Conservation (phyloP, 2,113 vertebrate species). For the Oncorhynchus kisutch region DNA sequence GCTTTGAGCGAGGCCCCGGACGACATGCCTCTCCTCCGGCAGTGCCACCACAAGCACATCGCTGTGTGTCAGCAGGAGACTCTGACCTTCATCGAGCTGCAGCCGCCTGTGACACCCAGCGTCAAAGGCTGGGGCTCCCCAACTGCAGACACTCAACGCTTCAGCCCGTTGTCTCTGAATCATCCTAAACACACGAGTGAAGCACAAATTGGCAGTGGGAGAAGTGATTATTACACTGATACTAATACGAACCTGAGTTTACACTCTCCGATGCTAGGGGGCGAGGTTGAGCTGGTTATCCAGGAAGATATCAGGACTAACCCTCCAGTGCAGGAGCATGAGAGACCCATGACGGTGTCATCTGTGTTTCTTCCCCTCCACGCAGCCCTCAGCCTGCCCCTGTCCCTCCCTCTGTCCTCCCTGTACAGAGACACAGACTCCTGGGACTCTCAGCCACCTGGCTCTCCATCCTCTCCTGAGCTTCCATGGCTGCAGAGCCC, state of each 20-base stretch:
- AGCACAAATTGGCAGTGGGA: slow-evolving; percentile 59
- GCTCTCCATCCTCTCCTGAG: slow-evolving; percentile 63
- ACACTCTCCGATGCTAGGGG: slow-evolving; percentile 14
- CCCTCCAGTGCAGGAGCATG: slow-evolving; percentile 33
- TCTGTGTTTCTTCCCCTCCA: slow-evolving; percentile 49
- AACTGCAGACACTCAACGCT: slow-evolving; percentile 26
- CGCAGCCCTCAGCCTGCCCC: slow-evolving; percentile 61
- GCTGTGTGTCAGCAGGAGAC: slow-evolving; percentile 82
- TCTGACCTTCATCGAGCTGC: slow-evolving; percentile 38
- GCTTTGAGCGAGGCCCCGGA: slow-evolving; percentile 64
- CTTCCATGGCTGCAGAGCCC: slow-evolving; percentile 55
- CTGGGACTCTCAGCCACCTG: slow-evolving; percentile 58
- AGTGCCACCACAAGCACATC: slow-evolving; percentile 66
- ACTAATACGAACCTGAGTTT: slow-evolving; percentile 16
- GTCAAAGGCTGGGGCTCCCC: slow-evolving; percentile 46
- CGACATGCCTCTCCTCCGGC: slow-evolving; percentile 62
- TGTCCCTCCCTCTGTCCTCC: slow-evolving; percentile 59
- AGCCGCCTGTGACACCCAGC: slow-evolving; percentile 52
- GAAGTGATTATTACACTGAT: slow-evolving; percentile 34
- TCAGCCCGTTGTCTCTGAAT: slow-evolving; percentile 36
- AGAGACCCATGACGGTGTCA: slow-evolving; percentile 42
- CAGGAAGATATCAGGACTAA: slow-evolving; percentile 32
- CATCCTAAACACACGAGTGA: slow-evolving; percentile 34
- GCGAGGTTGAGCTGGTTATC: slow-evolving; percentile 32
- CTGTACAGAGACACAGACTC: slow-evolving; percentile 57